These are phyloP conservation scores for human DNA, from an alignment of 2,113 vertebrate species.

Conservation along the genomic window GRCh38 chr16:24263501-24264000, in stretches of 20 bases:
- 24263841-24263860: background rate
- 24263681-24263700: background rate
- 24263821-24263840: background rate
- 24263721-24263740: background rate
- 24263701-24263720: background rate
- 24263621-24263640: fast-evolving
- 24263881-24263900: background rate
- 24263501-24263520: background rate
- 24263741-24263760: background rate
- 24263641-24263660: background rate
- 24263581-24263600: background rate
- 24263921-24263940: background rate
- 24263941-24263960: background rate
- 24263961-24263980: background rate
- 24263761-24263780: background rate
- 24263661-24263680: background rate
- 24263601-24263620: background rate
- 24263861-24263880: background rate
- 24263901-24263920: background rate
- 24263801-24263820: background rate
- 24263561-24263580: background rate
- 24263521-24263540: background rate
- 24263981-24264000: background rate
- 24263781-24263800: background rate
- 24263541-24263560: background rate